Evolutionary conservation across 2,888 invertebrate genomes (phyloP).

Genomic region (Lepetodrilus schrolli): DNA sequence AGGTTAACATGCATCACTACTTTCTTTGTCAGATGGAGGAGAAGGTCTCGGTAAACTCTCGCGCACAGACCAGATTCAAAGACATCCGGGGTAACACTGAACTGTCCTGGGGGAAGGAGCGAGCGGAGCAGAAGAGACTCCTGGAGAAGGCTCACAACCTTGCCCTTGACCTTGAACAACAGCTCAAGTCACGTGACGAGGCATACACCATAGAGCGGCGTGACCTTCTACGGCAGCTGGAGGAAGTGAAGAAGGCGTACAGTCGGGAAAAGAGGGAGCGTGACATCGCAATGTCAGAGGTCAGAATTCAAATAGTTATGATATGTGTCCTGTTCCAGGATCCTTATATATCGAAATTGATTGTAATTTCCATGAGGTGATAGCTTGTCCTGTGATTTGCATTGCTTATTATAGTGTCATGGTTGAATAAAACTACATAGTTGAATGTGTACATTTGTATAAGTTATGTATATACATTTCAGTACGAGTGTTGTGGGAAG

Average conservation of each 20-base stretch:
- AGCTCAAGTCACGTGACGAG: conserved; percentile 65
- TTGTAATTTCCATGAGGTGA: too few species aligned
- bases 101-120: conserved; percentile 65
- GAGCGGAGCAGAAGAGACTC: conserved; percentile 62
- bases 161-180: conserved; percentile 67
- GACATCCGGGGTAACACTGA: conserved; percentile 61
- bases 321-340: too few species aligned
- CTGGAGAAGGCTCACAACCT: conserved; percentile 66
- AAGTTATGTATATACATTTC: too few species aligned
- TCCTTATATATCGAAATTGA: too few species aligned
- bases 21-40: conserved; percentile 63
- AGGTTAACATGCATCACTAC: too few species aligned
- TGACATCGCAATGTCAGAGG: conserved; percentile 56
- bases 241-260: conserved; percentile 50
- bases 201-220: conserved; percentile 75
- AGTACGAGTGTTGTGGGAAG: conserved; percentile 57
- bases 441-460: neutral
- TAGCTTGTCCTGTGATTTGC: too few species aligned
- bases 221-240: conserved; percentile 84
- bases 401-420: too few species aligned
- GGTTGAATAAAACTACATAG: too few species aligned
- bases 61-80: conserved; percentile 50
- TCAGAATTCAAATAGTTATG: too few species aligned
- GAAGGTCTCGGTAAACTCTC: conserved; percentile 50
- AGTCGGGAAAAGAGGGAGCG: conserved; percentile 52